These are phyloP conservation scores for Heteractis magnifica DNA, from an alignment of 92 coral and sea anemone species.

Conservation along the genomic window DNA sequence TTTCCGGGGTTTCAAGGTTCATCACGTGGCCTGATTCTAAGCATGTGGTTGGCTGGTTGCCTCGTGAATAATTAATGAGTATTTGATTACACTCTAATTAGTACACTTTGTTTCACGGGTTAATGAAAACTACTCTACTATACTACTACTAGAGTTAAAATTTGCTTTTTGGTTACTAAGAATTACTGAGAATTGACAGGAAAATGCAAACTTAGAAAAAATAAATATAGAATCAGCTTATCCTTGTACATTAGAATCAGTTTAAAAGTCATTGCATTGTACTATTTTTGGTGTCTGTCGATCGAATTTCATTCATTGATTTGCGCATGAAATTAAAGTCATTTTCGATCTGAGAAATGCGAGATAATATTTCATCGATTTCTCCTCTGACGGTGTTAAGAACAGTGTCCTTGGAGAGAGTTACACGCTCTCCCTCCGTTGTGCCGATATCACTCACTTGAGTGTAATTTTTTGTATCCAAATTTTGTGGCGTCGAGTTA, in stretches of 20 bases:
- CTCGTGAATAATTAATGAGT: too few relatives aligned
- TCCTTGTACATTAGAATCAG: not conserved
- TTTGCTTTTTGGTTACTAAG: too few relatives aligned
- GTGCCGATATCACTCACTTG: not conserved
- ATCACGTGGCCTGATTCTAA: too few relatives aligned
- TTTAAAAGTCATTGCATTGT: not conserved
- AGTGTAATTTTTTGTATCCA: not conserved
- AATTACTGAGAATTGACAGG: not conserved
- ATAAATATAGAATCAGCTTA: not conserved
- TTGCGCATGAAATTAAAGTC: slow-evolving; percentile 42
- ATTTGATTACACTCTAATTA: too few relatives aligned
- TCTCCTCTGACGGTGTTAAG: slow-evolving; percentile 27
- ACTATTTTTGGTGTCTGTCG: not conserved
- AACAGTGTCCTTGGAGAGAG: not conserved
- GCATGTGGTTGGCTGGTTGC: too few relatives aligned
- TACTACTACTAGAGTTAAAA: too few relatives aligned
- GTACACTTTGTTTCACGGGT: too few relatives aligned
- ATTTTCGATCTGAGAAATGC: slow-evolving; percentile 45
- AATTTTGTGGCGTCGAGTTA: not conserved
- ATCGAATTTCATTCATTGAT: slow-evolving; percentile 11
- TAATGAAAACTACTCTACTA: too few relatives aligned
- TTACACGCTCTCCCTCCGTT: not conserved
- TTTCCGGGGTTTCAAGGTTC: too few relatives aligned
- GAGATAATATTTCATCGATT: slow-evolving; percentile 43
- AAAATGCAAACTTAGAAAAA: not conserved